Evolutionary conservation across 1,140 invertebrate species (phyloP).

Genomic region (Batillaria attramentaria): DNA sequence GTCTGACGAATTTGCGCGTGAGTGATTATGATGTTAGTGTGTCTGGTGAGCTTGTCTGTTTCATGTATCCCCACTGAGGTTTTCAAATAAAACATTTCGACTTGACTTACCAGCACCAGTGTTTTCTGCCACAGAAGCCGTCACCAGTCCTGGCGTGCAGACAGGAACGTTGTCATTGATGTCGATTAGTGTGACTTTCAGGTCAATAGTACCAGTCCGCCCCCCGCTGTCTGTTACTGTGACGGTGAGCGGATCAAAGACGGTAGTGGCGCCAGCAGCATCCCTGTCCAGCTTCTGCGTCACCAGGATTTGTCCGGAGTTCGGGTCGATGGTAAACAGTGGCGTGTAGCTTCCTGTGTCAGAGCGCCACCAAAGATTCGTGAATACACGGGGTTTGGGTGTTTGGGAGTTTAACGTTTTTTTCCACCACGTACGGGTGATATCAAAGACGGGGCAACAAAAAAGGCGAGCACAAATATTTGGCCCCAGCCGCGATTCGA

Average conservation of each 20-base stretch:
- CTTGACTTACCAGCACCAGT: slow-evolving; percentile 30
- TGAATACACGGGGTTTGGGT: too few relatives aligned
- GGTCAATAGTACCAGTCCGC: background rate
- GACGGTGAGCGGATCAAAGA: slow-evolving; percentile 37
- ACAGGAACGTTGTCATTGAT: slow-evolving; percentile 51
- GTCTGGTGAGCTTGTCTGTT: slow-evolving; percentile 28
- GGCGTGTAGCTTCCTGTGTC: too few relatives aligned
- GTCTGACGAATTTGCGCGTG: background rate
- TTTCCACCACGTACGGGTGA: too few relatives aligned
- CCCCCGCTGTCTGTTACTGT: slow-evolving; percentile 36
- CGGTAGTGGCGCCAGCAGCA: slow-evolving; percentile 15
- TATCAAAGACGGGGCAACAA: too few relatives aligned
- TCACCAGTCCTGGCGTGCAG: slow-evolving; percentile 40
- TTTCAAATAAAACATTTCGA: too few relatives aligned
- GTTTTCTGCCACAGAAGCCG: slow-evolving; percentile 34
- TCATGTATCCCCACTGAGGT: too few relatives aligned
- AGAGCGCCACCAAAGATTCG: too few relatives aligned
- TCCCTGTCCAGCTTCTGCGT: slow-evolving; percentile 41
- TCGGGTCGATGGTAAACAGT: slow-evolving; percentile 39
- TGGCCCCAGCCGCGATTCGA: too few relatives aligned
- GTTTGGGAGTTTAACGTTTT: too few relatives aligned
- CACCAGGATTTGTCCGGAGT: slow-evolving; percentile 36
- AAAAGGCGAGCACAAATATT: too few relatives aligned
- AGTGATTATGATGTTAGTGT: background rate
- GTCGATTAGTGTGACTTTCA: slow-evolving; percentile 44